phyloP scores from a whole-genome alignment of 2,113 vertebrate species.

The Gymnogyps californianus region DNA sequence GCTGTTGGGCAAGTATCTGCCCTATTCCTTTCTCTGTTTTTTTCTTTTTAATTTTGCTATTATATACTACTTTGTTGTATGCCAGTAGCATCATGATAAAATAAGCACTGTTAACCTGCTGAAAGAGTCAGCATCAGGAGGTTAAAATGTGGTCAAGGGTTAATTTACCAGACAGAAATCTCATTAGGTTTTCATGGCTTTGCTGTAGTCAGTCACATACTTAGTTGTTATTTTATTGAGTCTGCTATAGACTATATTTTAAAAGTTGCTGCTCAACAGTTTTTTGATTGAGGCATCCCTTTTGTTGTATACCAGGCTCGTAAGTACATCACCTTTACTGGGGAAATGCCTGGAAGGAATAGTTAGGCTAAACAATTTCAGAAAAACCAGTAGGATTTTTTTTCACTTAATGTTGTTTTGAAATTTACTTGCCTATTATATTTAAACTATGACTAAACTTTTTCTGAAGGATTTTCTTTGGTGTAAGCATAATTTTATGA shows the following conservation, averaged over 20 bases:
- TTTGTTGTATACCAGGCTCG: not conserved
- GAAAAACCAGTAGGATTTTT: not conserved
- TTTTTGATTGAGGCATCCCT: not conserved
- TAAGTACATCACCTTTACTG: not conserved
- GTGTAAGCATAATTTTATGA: not conserved
- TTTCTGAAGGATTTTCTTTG: not conserved
- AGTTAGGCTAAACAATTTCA: not conserved
- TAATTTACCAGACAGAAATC: conserved; percentile 27
- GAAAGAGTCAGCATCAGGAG: not conserved
- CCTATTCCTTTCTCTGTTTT: not conserved
- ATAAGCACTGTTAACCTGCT: not conserved
- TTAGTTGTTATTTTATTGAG: not conserved
- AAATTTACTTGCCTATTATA: not conserved
- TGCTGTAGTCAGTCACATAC: not conserved
- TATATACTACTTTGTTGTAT: not conserved
- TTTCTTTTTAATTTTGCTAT: not conserved
- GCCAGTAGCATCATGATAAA: not conserved
- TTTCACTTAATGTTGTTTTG: not conserved
- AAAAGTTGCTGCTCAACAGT: not conserved
- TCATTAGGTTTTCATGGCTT: conserved; percentile 20
- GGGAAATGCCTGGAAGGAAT: not conserved
- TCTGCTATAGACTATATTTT: not conserved
- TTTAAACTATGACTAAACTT: not conserved
- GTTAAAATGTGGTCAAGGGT: conserved; percentile 16
- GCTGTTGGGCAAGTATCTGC: not conserved